Evolutionary conservation across 2,888 invertebrate species (phyloP).

Genomic region (Cerastoderma edule): DNA sequence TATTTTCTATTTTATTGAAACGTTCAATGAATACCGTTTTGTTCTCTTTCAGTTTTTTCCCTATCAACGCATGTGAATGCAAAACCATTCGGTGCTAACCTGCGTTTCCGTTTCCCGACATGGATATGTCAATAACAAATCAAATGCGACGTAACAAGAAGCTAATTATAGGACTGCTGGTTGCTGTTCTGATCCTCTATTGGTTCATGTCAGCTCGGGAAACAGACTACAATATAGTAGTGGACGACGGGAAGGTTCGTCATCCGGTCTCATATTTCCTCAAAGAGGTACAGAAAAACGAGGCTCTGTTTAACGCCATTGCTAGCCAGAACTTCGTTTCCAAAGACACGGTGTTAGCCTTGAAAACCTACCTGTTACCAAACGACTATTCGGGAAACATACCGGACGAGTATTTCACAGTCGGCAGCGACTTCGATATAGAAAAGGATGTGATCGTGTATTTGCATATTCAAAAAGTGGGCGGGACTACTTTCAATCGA

Average conservation of each 20-base stretch:
- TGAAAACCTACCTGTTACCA: constrained; percentile 44
- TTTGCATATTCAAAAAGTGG: constrained; percentile 60
- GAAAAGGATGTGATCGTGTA: constrained; percentile 55
- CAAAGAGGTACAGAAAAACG: constrained; percentile 33
- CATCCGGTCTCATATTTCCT: constrained; percentile 38
- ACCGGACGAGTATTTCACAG: background rate
- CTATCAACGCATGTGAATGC: too few relatives aligned
- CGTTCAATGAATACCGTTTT: too few relatives aligned
- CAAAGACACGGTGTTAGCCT: constrained; percentile 17
- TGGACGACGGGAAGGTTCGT: constrained; percentile 33
- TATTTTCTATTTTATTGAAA: background rate
- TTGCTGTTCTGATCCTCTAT: constrained; percentile 27
- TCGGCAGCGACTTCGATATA: constrained; percentile 32
- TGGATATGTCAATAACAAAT: background rate
- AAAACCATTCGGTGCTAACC: too few relatives aligned
- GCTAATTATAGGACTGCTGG: constrained; percentile 19
- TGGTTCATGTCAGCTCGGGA: constrained; percentile 26
- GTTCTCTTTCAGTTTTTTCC: background rate
- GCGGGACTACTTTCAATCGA: constrained; percentile 51
- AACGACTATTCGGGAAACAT: constrained; percentile 2
- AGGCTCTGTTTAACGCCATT: constrained; percentile 36
- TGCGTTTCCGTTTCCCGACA: too few relatives aligned
- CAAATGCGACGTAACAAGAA: constrained; percentile 43
- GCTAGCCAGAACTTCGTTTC: constrained; percentile 31
- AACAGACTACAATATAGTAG: background rate